Conservation (phyloP, 1,140 invertebrate species). For the Cryptotermes secundus region DNA sequence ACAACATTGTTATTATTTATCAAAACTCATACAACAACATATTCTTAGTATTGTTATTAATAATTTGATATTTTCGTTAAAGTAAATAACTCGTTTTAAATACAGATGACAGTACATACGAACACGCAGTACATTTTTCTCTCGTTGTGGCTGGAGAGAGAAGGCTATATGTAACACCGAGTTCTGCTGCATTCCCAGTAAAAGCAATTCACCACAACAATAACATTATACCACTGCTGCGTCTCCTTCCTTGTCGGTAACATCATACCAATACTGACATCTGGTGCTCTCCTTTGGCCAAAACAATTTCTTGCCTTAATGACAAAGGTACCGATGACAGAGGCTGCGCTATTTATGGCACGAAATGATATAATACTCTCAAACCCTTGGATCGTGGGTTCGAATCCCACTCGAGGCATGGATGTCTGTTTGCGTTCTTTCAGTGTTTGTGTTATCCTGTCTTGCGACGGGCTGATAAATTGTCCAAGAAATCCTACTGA, state of each 20-base stretch:
- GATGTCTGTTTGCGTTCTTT: no score
- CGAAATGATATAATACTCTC: no score
- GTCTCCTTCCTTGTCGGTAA: not conserved
- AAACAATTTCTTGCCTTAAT: no score
- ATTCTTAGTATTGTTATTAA: not conserved
- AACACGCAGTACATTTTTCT: not conserved
- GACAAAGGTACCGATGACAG: no score
- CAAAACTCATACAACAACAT: constrained; percentile 13
- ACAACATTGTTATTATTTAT: constrained; percentile 15
- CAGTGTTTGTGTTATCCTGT: no score
- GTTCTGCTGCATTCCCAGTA: not conserved
- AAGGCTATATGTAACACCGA: not conserved
- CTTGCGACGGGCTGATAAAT: no score
- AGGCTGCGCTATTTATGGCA: no score
- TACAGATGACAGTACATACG: not conserved
- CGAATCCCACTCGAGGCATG: no score
- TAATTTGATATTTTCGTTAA: not conserved
- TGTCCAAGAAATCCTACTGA: no score
- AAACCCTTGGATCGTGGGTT: no score
- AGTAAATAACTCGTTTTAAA: not conserved
- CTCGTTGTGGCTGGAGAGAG: not conserved
- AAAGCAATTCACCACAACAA: not conserved
- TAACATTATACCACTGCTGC: not conserved
- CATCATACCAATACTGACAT: not conserved
- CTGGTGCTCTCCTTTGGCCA: no score